phyloP scores from a whole-genome alignment of 2,113 vertebrate species.

The Acinonyx jubatus region DNA sequence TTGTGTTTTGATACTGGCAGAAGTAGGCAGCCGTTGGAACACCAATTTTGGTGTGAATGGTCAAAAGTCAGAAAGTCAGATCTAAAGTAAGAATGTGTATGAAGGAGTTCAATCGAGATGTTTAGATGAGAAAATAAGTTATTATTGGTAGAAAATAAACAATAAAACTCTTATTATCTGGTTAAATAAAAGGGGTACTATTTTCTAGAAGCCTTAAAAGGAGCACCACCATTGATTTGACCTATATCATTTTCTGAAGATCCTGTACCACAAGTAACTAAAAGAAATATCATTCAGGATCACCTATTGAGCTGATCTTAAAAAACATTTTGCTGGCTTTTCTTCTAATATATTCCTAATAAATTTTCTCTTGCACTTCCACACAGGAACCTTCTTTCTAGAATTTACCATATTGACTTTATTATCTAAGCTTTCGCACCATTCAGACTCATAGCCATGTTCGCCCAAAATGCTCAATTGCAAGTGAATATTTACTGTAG shows the following conservation, averaged over 20 bases:
- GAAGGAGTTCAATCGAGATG: background rate
- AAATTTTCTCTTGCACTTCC: constrained; percentile 48
- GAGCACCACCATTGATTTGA: background rate
- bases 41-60: background rate
- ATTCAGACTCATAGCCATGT: background rate
- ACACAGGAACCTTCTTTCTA: background rate
- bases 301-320: constrained; percentile 7
- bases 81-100: background rate
- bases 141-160: background rate
- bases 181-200: background rate
- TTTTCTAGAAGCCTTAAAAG: background rate
- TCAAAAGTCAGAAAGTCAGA: background rate
- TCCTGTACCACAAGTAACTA: background rate
- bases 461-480: constrained; percentile 3
- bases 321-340: constrained; percentile 50
- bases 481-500: constrained; percentile 26
- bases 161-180: background rate
- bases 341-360: constrained; percentile 54
- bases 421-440: constrained; percentile 36
- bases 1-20: background rate
- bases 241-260: background rate
- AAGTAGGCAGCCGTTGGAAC: background rate
- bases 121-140: constrained; percentile 8
- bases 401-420: constrained; percentile 13
- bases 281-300: constrained; percentile 22